These are phyloP conservation scores for Brachyhypopomus occidentalis DNA, from an alignment of 2,113 vertebrate genomes.

Conservation along the genomic window DNA sequence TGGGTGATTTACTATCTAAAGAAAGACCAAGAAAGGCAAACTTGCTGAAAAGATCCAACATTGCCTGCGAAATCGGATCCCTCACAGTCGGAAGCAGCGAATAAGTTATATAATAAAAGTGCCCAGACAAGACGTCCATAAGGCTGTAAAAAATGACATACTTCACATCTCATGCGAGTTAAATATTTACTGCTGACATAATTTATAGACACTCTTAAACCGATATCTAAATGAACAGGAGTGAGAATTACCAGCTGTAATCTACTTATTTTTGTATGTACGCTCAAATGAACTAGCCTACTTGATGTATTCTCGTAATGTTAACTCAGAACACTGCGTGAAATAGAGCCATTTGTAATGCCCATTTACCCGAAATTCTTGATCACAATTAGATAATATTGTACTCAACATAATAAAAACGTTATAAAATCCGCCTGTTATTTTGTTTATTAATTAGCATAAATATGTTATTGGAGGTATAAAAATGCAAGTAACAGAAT, in stretches of 20 bases:
- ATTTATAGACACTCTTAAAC: conserved; percentile 4
- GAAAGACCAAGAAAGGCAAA: conserved; percentile 48
- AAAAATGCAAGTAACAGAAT: no score
- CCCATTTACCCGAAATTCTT: background rate
- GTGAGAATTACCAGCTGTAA: no score
- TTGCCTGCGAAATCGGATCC: conserved; percentile 65
- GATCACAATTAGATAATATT: background rate
- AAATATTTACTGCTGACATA: conserved; percentile 13
- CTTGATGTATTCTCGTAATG: no score
- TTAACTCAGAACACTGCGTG: no score
- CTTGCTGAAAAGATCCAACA: conserved; percentile 62
- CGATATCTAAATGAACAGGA: background rate
- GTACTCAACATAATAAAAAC: no score
- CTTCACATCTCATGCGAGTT: conserved; percentile 25
- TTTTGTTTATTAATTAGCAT: background rate
- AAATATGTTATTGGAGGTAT: background rate
- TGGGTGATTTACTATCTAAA: conserved; percentile 57
- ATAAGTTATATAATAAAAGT: conserved; percentile 69
- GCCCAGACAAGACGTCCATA: conserved; percentile 57
- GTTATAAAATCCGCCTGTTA: background rate
- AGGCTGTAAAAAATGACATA: conserved; percentile 40
- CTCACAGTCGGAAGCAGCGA: conserved; percentile 57
- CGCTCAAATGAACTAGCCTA: background rate
- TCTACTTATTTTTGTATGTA: background rate
- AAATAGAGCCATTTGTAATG: no score